These are phyloP conservation scores for Botrylloides violaceus DNA, from an alignment of 23 tunicate genomes.

Conservation along the genomic window DNA sequence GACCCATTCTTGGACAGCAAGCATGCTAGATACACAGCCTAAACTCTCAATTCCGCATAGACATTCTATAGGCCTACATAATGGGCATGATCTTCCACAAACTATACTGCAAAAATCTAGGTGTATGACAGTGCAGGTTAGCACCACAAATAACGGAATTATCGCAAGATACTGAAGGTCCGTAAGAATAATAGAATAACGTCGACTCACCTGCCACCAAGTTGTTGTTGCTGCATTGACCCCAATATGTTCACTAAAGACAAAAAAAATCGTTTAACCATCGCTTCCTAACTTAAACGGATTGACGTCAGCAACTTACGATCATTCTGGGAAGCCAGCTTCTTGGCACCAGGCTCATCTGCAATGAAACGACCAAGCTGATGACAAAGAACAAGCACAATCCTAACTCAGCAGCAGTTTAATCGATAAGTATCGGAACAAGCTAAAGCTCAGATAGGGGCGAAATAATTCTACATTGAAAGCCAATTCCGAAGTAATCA, in stretches of 20 bases:
- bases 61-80: no score
- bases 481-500: neutral
- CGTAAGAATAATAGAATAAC: no score
- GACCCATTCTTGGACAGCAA: constrained; percentile 18
- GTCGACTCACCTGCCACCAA: no score
- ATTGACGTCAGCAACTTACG: constrained; percentile 35
- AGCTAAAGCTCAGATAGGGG: neutral
- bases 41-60: no score
- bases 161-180: no score
- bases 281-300: neutral
- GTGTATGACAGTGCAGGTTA: no score
- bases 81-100: no score
- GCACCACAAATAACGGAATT: no score
- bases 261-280: neutral
- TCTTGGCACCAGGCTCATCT: constrained; percentile 93
- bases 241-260: neutral
- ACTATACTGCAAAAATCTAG: no score
- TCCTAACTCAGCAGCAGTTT: neutral
- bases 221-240: constrained; percentile 9
- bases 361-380: constrained; percentile 17
- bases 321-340: constrained; percentile 63
- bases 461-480: neutral
- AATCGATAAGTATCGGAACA: neutral
- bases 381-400: no score
- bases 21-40: no score